These are phyloP conservation scores for Oryzias woworae DNA, from an alignment of 2,113 vertebrate species.

Conservation along the genomic window DNA sequence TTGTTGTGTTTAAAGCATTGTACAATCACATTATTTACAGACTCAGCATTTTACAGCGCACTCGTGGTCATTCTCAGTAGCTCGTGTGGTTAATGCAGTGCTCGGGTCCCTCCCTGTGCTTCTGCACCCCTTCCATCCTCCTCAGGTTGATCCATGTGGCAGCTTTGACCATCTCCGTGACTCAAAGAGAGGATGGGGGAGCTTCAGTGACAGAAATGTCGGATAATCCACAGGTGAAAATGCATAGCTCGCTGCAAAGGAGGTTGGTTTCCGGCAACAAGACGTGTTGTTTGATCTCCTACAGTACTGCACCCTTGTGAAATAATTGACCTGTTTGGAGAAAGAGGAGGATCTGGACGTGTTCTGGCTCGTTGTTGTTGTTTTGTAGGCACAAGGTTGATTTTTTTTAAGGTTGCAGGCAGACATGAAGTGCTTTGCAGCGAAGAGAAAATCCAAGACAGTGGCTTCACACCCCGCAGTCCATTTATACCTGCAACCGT, in stretches of 20 bases:
- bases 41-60: constrained; percentile 77
- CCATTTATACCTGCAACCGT: constrained; percentile 61
- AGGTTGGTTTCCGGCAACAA: constrained; percentile 5
- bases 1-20: constrained; percentile 72
- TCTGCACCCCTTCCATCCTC: constrained; percentile 44
- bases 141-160: constrained; percentile 35
- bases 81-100: constrained; percentile 69
- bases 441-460: neutral
- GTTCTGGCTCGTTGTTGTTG: constrained; percentile 45
- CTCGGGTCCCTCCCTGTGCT: constrained; percentile 57
- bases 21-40: constrained; percentile 82
- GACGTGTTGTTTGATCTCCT: constrained; percentile 25
- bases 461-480: constrained; percentile 22
- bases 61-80: constrained; percentile 74
- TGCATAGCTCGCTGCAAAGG: constrained; percentile 36
- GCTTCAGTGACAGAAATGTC: constrained; percentile 23
- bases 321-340: constrained; percentile 19
- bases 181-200: constrained; percentile 26
- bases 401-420: constrained; percentile 56
- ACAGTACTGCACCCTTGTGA: constrained; percentile 43
- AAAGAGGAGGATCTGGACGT: constrained; percentile 28
- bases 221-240: constrained; percentile 19
- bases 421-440: constrained; percentile 46
- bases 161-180: constrained; percentile 34
- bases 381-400: constrained; percentile 66